phyloP scores from a whole-genome alignment of 1,140 invertebrate genomes.

The Drosophila virilis region DNA sequence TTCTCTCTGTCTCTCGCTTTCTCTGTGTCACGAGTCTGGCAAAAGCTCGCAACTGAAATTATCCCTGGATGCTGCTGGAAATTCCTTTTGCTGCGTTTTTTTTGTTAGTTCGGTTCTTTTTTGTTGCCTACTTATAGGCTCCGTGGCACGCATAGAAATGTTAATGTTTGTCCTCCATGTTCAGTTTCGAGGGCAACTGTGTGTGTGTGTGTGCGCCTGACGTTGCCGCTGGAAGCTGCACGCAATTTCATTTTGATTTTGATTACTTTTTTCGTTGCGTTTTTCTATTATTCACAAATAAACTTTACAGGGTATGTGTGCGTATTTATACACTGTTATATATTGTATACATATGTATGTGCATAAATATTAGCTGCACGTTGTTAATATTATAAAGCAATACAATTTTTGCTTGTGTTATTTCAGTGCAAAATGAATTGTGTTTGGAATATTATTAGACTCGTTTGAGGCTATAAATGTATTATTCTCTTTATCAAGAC shows the following conservation, averaged over 20 bases:
- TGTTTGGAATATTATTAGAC: neutral
- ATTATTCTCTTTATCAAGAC: too few relatives aligned
- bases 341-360: constrained; percentile 9
- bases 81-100: constrained; percentile 38
- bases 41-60: constrained; percentile 72
- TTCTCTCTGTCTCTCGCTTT: constrained; percentile 18
- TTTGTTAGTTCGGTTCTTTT: constrained; percentile 12
- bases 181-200: constrained; percentile 48
- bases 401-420: neutral
- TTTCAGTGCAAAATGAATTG: neutral
- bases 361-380: constrained; percentile 25
- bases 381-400: constrained; percentile 42
- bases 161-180: constrained; percentile 74
- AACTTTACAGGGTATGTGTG: constrained; percentile 15
- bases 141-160: constrained; percentile 71
- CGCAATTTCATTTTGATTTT: constrained; percentile 70
- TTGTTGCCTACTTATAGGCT: constrained; percentile 67
- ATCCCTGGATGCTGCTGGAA: constrained; percentile 79
- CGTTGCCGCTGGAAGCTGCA: constrained; percentile 52
- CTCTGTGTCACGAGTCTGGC: constrained; percentile 39
- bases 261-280: constrained; percentile 48
- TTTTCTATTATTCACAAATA: constrained; percentile 23
- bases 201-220: constrained; percentile 13
- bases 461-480: too few relatives aligned
- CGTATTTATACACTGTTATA: constrained; percentile 15